Conservation (phyloP, 2,113 vertebrate species). For the Coturnix japonica region DNA sequence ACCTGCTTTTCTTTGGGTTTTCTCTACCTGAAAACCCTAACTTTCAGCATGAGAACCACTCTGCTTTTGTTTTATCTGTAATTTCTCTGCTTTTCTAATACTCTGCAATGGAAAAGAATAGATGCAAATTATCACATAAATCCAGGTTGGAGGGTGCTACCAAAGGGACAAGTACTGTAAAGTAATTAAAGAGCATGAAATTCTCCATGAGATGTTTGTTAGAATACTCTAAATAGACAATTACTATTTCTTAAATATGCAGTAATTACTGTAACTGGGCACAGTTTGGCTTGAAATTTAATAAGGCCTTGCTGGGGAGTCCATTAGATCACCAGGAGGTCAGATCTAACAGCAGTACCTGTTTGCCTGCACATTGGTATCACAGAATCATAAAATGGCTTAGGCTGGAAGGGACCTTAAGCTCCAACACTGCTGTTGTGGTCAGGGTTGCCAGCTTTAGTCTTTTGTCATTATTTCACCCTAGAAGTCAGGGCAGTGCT, state of each 20-base stretch:
- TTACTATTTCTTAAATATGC: slow-evolving; percentile 67
- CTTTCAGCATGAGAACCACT: background rate
- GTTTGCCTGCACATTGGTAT: background rate
- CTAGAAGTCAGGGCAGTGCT: background rate
- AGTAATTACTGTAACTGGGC: slow-evolving; percentile 70
- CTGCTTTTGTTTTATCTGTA: background rate
- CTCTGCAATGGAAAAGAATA: slow-evolving; percentile 10
- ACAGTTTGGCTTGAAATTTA: slow-evolving; percentile 63
- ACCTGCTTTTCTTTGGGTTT: background rate
- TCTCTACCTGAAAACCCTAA: background rate
- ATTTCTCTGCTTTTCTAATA: background rate
- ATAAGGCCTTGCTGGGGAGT: slow-evolving; percentile 53
- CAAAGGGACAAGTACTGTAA: slow-evolving; percentile 53
- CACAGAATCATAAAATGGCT: too few relatives aligned
- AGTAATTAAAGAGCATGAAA: slow-evolving; percentile 71
- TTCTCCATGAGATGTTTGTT: slow-evolving; percentile 55
- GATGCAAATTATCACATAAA: slow-evolving; percentile 68
- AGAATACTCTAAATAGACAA: slow-evolving; percentile 58
- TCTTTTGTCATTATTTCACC: background rate
- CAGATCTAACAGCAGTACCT: background rate
- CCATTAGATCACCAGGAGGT: slow-evolving; percentile 38
- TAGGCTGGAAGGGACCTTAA: too few relatives aligned
- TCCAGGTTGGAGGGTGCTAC: slow-evolving; percentile 48
- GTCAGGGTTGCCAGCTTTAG: too few relatives aligned
- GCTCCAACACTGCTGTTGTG: too few relatives aligned